Percentiles rank a stretch among this genome's conserved stretches.
Conservation (phyloP, 2,797 vertebrate species). For the Hydrocynus forskahlii region DNA sequence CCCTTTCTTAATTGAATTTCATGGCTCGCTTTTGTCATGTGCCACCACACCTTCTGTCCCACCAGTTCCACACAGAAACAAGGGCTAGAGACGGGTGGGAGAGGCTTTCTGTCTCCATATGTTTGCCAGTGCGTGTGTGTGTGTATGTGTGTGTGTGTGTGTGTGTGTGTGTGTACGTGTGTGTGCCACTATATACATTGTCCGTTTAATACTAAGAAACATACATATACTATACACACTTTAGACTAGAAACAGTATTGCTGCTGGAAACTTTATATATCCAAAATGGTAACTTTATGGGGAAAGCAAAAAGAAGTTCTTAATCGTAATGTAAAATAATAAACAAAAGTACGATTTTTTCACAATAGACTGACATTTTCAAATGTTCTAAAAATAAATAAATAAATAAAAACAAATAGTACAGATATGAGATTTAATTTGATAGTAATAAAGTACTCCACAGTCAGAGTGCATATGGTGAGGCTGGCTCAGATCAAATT, state of each 20-base stretch:
- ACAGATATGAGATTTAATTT: too few relatives aligned
- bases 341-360: too few relatives aligned
- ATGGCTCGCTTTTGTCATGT: slow-evolving; percentile 85
- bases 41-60: slow-evolving; percentile 87
- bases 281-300: too few relatives aligned
- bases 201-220: neutral
- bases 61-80: slow-evolving; percentile 69
- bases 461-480: neutral
- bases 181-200: neutral
- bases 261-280: too few relatives aligned
- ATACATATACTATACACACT: too few relatives aligned
- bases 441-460: neutral
- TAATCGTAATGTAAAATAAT: too few relatives aligned
- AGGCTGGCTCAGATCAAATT: neutral
- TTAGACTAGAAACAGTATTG: too few relatives aligned
- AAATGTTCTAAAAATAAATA: too few relatives aligned
- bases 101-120: slow-evolving; percentile 14
- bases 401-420: neutral
- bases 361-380: neutral
- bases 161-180: too few relatives aligned
- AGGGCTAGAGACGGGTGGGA: slow-evolving; percentile 34
- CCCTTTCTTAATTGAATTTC: slow-evolving; percentile 92
- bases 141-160: slow-evolving; percentile 40
- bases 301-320: too few relatives aligned
- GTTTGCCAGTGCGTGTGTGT: slow-evolving; percentile 26